These are phyloP conservation scores for Ciconia maguari DNA, from an alignment of 2,113 vertebrate species.

Conservation along the genomic window DNA sequence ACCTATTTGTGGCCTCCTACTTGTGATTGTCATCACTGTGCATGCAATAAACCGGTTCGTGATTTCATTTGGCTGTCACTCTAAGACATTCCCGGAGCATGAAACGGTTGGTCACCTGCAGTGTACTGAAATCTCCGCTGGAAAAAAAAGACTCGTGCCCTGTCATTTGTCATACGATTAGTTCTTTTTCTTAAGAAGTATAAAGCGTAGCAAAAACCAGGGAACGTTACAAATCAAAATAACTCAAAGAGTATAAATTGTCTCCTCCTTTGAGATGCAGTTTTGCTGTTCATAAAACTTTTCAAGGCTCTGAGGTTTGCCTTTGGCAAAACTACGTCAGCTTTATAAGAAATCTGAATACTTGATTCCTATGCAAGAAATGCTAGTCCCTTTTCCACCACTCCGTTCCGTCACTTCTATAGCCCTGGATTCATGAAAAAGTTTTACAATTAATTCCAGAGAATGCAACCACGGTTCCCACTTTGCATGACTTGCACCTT, in stretches of 20 bases:
- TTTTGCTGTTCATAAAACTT: background rate
- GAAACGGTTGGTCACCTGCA: background rate
- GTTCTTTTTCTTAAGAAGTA: background rate
- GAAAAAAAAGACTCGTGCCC: background rate
- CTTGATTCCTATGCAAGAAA: background rate
- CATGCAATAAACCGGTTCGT: accelerated
- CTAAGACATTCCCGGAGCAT: background rate
- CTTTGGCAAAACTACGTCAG: background rate
- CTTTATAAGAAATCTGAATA: background rate
- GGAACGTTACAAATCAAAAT: background rate
- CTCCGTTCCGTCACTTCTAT: background rate
- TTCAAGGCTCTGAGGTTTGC: background rate
- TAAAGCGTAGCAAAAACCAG: background rate
- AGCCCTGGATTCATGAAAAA: background rate
- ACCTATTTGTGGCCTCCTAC: background rate
- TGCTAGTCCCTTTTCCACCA: background rate
- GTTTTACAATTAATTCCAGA: background rate
- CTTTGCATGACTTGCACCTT: background rate
- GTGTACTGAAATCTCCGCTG: background rate
- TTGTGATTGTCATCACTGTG: background rate
- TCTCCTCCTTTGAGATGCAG: background rate
- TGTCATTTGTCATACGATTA: background rate
- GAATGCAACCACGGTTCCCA: background rate
- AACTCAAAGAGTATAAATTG: background rate
- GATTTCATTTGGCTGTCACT: background rate